Conservation (phyloP, 2,797 vertebrate genomes). For the Aulostomus chinensis region DNA sequence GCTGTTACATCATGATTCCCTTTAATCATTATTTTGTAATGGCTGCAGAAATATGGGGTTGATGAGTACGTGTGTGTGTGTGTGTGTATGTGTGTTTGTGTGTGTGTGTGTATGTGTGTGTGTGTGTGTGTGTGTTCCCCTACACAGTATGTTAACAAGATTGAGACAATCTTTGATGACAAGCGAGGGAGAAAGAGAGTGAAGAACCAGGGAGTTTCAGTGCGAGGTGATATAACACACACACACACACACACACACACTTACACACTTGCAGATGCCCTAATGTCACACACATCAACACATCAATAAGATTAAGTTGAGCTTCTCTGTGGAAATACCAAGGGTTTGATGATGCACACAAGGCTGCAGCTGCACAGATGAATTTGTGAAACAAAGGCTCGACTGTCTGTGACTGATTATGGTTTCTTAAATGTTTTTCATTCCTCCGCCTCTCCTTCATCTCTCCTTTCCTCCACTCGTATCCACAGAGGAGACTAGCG, state of each 20-base stretch:
- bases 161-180: conserved; percentile 93
- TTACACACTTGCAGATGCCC: conserved; percentile 7
- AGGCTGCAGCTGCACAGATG: conserved; percentile 34
- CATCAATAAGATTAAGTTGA: conserved; percentile 38
- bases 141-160: conserved; percentile 89
- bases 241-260: conserved; percentile 1
- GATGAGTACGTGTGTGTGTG: conserved; percentile 31
- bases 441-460: conserved; percentile 42
- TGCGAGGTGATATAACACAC: conserved; percentile 85
- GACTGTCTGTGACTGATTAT: conserved; percentile 62
- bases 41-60: conserved; percentile 38
- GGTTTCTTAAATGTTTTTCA: conserved; percentile 39
- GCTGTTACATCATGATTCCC: conserved; percentile 28
- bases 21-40: conserved; percentile 46
- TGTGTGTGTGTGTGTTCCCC: conserved; percentile 44
- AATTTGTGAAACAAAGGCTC: conserved; percentile 61
- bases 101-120: conserved; percentile 37
- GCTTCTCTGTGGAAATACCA: conserved; percentile 58
- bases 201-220: conserved; percentile 80
- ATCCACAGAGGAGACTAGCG: conserved; percentile 90
- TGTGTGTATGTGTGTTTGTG: too few species aligned
- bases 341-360: conserved; percentile 44
- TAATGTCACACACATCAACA: conserved; percentile 38
- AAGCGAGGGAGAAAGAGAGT: conserved; percentile 93
- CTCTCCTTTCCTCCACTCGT: conserved; percentile 36